A percentile compares a stretch with the other conserved stretches of the same genome.
These are phyloP conservation scores for Hystrix brachyura DNA, from an alignment of 2,113 vertebrate genomes.

Conservation along the genomic window DNA sequence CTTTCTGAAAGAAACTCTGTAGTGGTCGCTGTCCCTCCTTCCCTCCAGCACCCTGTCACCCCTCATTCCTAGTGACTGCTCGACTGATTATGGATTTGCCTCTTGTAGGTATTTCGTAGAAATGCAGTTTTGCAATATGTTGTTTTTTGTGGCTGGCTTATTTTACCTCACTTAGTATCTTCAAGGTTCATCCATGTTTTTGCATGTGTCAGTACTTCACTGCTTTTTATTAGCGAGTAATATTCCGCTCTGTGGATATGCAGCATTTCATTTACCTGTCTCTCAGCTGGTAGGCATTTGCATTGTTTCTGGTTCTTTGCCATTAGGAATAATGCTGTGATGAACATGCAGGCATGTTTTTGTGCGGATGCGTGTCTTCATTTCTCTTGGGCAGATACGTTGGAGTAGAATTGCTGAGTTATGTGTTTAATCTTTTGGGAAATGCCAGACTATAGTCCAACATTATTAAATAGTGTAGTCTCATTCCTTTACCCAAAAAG, in stretches of 20 bases:
- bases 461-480: background rate
- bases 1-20: background rate
- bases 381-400: background rate
- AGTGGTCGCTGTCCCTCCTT: background rate
- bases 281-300: background rate
- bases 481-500: conserved; percentile 42
- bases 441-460: background rate
- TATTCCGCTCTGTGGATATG: background rate
- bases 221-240: background rate
- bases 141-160: background rate
- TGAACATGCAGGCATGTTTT: background rate
- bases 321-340: background rate
- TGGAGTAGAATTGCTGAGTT: background rate
- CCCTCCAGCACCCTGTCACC: too few relatives aligned
- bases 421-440: background rate
- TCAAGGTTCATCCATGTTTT: background rate
- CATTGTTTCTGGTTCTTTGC: background rate
- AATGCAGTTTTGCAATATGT: background rate
- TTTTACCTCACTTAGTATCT: background rate
- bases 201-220: background rate
- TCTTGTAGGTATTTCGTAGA: background rate
- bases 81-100: background rate
- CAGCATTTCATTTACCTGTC: background rate
- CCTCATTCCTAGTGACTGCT: background rate
- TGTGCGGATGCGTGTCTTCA: background rate